These are phyloP conservation scores for Strix uralensis DNA, from an alignment of 2,113 vertebrate genomes.

Conservation along the genomic window DNA sequence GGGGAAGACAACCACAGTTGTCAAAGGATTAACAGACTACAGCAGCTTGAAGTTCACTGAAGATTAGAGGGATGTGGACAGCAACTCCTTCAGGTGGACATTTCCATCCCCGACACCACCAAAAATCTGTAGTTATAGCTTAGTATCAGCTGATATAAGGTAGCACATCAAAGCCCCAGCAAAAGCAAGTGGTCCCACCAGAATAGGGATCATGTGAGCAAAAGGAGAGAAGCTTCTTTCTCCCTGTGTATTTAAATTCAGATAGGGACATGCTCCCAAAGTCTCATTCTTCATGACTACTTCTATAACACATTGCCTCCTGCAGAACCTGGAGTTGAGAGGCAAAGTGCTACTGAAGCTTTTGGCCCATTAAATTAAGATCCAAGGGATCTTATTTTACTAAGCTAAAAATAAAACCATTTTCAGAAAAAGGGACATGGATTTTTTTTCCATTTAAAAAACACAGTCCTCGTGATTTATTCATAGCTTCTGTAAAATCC, in stretches of 20 bases:
- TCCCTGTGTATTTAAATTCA: neutral
- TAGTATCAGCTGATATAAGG: neutral
- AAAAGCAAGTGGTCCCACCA: neutral
- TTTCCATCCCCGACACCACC: neutral
- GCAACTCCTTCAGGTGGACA: neutral
- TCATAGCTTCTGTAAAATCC: slow-evolving; percentile 25
- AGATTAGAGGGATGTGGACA: neutral
- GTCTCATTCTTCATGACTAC: neutral
- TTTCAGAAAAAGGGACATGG: neutral
- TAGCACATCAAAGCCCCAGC: neutral
- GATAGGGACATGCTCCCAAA: neutral
- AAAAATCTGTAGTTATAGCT: neutral
- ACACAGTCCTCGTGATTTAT: neutral
- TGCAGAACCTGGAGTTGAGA: neutral
- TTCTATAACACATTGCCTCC: neutral
- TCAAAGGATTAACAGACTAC: neutral
- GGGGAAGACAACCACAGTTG: neutral
- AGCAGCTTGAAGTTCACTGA: neutral
- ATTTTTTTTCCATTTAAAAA: neutral
- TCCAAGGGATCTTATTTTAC: neutral
- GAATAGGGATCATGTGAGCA: accelerated
- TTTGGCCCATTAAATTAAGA: neutral
- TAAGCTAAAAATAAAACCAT: neutral
- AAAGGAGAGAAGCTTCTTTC: neutral
- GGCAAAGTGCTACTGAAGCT: neutral